These are phyloP conservation scores for Eristalinus sepulchralis DNA, from an alignment of 2,888 invertebrate species.

Conservation along the genomic window DNA sequence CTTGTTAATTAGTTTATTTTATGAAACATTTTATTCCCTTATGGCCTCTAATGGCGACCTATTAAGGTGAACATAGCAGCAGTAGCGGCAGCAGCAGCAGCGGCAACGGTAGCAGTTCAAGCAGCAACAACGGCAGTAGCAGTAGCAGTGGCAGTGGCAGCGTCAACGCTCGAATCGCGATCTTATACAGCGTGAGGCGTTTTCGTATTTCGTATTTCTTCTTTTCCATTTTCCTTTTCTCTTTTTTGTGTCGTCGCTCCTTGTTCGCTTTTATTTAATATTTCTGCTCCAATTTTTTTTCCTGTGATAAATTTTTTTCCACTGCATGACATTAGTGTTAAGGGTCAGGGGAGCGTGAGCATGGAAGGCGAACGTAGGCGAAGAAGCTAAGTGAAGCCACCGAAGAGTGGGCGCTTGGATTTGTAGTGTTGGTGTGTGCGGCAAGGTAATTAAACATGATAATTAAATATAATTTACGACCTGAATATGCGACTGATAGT, in stretches of 20 bases:
- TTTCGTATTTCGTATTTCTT: constrained; percentile 38
- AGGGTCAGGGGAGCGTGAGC: constrained; percentile 41
- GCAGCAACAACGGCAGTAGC: constrained; percentile 5
- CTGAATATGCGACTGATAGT: constrained; percentile 67
- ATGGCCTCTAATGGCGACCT: constrained; percentile 71
- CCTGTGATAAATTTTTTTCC: constrained; percentile 60
- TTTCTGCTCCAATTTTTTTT: constrained; percentile 70
- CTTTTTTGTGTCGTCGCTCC: constrained; percentile 43
- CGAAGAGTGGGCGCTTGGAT: constrained; percentile 23
- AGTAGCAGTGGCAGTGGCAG: constrained; percentile 8
- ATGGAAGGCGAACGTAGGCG: background rate
- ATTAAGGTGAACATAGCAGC: constrained; percentile 65
- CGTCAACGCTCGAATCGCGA: constrained; percentile 54
- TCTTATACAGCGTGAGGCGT: constrained; percentile 59
- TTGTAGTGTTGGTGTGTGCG: constrained; percentile 64
- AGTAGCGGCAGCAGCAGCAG: constrained; percentile 12
- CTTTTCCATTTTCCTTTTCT: constrained; percentile 25
- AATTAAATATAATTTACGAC: constrained; percentile 70
- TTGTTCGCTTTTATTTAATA: constrained; percentile 70
- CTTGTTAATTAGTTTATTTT: constrained; percentile 71
- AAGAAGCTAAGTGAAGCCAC: background rate
- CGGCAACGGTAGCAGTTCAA: background rate
- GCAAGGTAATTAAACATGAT: constrained; percentile 69
- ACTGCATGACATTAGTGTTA: constrained; percentile 63
- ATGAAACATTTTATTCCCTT: constrained; percentile 71